Base-by-base conservation (phyloP, 1,140 invertebrate genomes). In the Ips nitidus region DNA sequence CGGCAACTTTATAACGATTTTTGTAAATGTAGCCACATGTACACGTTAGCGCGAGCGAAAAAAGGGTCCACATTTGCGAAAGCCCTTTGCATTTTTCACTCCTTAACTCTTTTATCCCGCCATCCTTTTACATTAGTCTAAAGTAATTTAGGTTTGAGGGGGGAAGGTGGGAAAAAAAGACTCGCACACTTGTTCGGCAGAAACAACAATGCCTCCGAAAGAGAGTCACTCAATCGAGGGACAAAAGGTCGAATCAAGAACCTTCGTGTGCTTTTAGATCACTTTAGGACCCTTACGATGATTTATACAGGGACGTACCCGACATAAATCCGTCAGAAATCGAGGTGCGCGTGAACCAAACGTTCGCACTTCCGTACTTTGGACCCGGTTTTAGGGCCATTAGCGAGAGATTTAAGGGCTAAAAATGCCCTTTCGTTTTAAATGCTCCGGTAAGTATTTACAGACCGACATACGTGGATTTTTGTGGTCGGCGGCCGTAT, bases 121-220 rank as follows among this genome's bases (percentile, higher is more conserved):
- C 38, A 43, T 45, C 55, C 65, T 59, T 59, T 66, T 59, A 52
- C 55, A 50, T 66, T 66, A 58, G 5, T 59, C 55, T 58, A 0
- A 50, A 58, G 66, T 68, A 68, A 68, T 68, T 68, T 68, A 60
- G 56, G 52, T 68, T 53, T 22, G 22, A 22, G 40, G 50, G 60
- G 52, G 43, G 41, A 61, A 60, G 60, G 59, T 45, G 56, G 41
- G 66, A 60, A 68, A 60, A 68, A 68, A 68, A 57, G 66, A 68
- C 56, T 43, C 66, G 42, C 52, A 68, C 66, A 68, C 57, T 68
- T 68, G 66, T 68, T 68, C 66, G 45, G 50, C 56, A 60, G 57
- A 60, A 68, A 59, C 58, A 68, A 68, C 66, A 68, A 68, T 68
- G 66, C 66, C 56, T n/a, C 7, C 47, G 66, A 60, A 68, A 68